Base-by-base conservation (phyloP, 2,888 invertebrate species). In the Autographa pulchrina region DNA sequence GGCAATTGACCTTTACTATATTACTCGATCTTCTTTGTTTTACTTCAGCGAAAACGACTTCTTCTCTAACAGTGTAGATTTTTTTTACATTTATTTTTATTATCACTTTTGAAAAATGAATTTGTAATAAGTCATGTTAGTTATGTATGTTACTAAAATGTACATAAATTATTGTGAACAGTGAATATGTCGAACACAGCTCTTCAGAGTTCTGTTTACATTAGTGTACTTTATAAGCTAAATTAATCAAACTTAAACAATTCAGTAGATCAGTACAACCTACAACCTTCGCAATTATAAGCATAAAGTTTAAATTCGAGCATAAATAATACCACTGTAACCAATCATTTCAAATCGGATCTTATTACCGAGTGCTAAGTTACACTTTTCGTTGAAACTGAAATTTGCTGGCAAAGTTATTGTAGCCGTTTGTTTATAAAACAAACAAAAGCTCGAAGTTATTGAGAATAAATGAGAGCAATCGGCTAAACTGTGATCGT, bases 401-500 rank as follows among this genome's bases (percentile, higher is more conserved):
- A 64, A 69, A 77, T 68, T 78, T 63, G 31, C 68, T 66, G 35
- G 61, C 58, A 73, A 81, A 73, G 79, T 78, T 80, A 75, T 81
- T 82, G 77, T 69, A 69, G 60, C 77, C 54, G 75, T 67, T 80
- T 82, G 82, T 80, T 82, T 82, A 82, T 67, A 60, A 77, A 79
- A 78, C 74, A 85, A 85, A 84, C 78, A 84, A 79, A 78, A 78
- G 79, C 62, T 61, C 62, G 70, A 84, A 85, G 75, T 85, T 85
- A 82, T 82, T 68, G 72, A 75, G 77, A 79, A 84, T 85, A 83
- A 85, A 81, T 84, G 76, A 74, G 80, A 78, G 81, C 83, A 80
- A 85, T 86, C 78, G 83, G 80, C 84, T 83, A 83, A 78, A 82
- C 73, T 73, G 72, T 75, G 75, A 80, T 83, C 81, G 82, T 85